phyloP scores from a whole-genome alignment of 2,888 invertebrate genomes.

The Strigamia maritima region DNA sequence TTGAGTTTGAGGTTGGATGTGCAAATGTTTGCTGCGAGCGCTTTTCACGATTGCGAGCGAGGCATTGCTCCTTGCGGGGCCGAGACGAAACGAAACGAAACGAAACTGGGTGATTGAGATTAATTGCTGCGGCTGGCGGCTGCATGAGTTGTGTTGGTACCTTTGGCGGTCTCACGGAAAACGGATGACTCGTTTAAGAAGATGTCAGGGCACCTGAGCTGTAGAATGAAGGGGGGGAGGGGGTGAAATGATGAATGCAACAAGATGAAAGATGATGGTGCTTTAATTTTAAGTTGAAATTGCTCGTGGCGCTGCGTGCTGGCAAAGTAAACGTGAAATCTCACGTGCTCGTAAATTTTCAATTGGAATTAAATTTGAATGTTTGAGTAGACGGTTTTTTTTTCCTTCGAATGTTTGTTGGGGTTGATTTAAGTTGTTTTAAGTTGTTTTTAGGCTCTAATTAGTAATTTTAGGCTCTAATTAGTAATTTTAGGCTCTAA shows the following conservation, averaged over 20 bases:
- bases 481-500: no score
- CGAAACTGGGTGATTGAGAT: slow-evolving; percentile 18
- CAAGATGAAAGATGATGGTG: slow-evolving; percentile 11
- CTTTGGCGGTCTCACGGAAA: slow-evolving; percentile 13
- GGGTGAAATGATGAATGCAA: neutral
- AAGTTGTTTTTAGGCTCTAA: no score
- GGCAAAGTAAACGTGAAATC: neutral
- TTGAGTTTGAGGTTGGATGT: neutral
- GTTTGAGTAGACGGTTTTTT: neutral
- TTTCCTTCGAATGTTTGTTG: neutral
- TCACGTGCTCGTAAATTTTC: neutral
- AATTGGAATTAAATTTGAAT: neutral
- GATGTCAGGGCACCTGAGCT: neutral
- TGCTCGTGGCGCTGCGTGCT: neutral
- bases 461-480: no score
- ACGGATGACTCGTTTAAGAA: slow-evolving; percentile 24
- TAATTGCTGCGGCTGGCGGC: slow-evolving; percentile 15
- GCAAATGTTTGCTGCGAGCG: neutral
- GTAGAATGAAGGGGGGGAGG: neutral
- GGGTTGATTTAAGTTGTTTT: no score
- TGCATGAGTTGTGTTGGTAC: slow-evolving; percentile 16
- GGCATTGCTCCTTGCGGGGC: neutral
- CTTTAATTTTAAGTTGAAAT: slow-evolving; percentile 7
- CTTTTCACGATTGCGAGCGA: neutral
- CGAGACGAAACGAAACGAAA: neutral